Base-by-base conservation (phyloP, 2,888 invertebrate species). In the Platerodrilus igneus region DNA sequence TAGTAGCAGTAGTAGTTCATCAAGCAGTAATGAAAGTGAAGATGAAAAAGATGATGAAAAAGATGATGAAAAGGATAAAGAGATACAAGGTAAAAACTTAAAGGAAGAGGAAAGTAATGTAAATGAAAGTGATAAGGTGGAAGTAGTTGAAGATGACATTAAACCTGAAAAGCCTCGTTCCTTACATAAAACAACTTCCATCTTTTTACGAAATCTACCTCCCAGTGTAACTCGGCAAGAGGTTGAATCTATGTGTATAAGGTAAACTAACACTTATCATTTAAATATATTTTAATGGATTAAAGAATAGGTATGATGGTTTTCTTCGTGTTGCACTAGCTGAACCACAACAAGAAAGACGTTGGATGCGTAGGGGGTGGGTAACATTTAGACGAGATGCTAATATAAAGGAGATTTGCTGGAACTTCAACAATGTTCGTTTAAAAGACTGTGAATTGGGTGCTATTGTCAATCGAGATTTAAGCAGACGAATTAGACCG, bases 371-470 rank as follows among this genome's bases (percentile, higher is more conserved):
- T 8, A 81, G 97, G 30, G 99, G 96, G 22, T 99, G 97, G 97
- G 94, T 96, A 19, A 97, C 97, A 0, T 97, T 96, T 70, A 86
- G 90, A 51, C 77, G 95, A 11, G 88, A 92, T 60, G 95, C 97
- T 27, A 96, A 97, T 69, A 97, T 99, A 52, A 97, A 97, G 65
- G 97, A 99, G 64, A 97, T 99, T 52, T 99, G 97, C 69, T 99
- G 96, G 96, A 93, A 91, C 64, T 76, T 99, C 23, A 97, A 96
- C 65, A 95, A 92, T 55, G 90, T 94, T 46, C 77, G 96, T 81
- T 72, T 87, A 48, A 81, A 84, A 47, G 94, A 94, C 59, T 89
- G 89, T 64, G 95, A 95, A 67, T 72, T 95, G 52, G 92, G 92
- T 10, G 92, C 94, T 4, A 93, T 97, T 51, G 92, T 99, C 28